Evolutionary conservation across 2,797 vertebrate genomes (phyloP).

Genomic region (Acipenser transmontanus): DNA sequence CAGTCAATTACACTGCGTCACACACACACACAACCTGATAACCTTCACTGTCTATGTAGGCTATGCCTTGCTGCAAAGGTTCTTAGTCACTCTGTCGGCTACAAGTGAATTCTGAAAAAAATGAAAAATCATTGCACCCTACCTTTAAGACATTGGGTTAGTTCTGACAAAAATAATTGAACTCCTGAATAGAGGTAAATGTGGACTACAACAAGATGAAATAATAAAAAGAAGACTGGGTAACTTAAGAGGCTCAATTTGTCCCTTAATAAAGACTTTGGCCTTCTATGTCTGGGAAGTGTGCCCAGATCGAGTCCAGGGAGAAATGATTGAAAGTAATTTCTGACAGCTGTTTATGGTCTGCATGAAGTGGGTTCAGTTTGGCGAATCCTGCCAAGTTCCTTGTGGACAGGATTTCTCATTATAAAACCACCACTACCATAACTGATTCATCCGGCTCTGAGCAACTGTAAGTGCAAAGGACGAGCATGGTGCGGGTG

Average conservation of each 20-base stretch:
- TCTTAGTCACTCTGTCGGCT: too few relatives aligned
- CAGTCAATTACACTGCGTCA: too few relatives aligned
- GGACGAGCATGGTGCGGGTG: background rate
- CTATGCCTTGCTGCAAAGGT: too few relatives aligned
- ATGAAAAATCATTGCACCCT: too few relatives aligned
- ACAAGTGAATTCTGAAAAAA: too few relatives aligned
- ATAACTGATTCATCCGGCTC: conserved; percentile 1
- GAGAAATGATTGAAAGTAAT: conserved; percentile 57
- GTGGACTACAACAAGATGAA: too few relatives aligned
- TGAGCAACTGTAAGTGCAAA: background rate
- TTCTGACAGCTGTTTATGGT: conserved; percentile 56
- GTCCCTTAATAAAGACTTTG: conserved; percentile 57
- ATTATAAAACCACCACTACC: background rate
- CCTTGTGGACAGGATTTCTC: background rate
- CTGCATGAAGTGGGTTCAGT: conserved; percentile 40
- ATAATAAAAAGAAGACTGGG: conserved; percentile 4
- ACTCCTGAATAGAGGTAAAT: too few relatives aligned
- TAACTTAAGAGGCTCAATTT: conserved; percentile 54
- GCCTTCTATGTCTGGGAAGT: conserved; percentile 48
- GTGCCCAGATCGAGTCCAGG: conserved; percentile 45
- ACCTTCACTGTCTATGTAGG: too few relatives aligned
- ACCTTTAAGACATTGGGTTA: too few relatives aligned
- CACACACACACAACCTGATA: too few relatives aligned
- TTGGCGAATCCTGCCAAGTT: conserved; percentile 43
- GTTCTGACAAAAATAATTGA: too few relatives aligned